Conservation (phyloP, 2,797 vertebrate species). For the Sebastolobus altivelis region DNA sequence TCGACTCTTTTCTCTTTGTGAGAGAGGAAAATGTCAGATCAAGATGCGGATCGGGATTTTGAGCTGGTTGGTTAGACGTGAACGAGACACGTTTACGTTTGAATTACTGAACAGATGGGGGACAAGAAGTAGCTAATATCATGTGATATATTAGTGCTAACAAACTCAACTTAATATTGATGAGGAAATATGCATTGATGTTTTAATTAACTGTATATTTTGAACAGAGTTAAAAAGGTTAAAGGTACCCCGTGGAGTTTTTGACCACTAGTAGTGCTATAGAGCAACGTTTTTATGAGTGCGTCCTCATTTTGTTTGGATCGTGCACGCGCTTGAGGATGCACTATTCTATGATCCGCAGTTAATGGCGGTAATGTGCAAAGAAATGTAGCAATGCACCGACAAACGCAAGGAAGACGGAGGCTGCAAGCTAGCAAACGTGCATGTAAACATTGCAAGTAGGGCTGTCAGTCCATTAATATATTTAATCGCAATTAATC, state of each 20-base stretch:
- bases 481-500: no score
- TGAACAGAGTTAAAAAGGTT: background rate
- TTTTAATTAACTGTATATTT: background rate
- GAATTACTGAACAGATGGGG: background rate
- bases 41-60: constrained; percentile 1
- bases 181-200: background rate
- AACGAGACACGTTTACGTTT: background rate
- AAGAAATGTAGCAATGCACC: background rate
- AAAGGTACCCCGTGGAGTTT: background rate
- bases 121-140: rapidly evolving
- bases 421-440: background rate
- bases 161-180: background rate
- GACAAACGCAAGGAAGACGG: background rate
- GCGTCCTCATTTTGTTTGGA: no score
- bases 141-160: background rate
- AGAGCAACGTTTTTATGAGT: no score
- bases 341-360: background rate
- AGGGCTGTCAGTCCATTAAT: no score
- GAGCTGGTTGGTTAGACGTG: background rate
- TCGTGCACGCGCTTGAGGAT: background rate
- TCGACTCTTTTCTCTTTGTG: background rate
- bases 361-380: background rate
- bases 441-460: background rate
- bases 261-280: rapidly evolving
- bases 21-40: constrained; percentile 9